phyloP scores from a whole-genome alignment of 2,797 vertebrate species.

The Sparus aurata region DNA sequence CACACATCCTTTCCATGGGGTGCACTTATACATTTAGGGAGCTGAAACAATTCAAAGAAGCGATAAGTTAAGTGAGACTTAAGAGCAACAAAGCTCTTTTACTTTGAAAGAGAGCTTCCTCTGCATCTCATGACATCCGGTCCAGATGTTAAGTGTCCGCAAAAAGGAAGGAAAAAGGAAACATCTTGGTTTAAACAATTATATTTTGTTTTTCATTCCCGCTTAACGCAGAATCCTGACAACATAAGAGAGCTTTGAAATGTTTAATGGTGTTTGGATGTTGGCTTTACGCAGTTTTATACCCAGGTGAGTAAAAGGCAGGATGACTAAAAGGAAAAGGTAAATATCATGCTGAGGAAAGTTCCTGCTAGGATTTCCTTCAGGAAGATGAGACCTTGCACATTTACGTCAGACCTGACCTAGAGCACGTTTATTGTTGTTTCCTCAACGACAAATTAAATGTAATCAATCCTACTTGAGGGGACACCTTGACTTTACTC shows the following conservation, averaged over 20 bases:
- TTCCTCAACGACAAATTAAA: background rate
- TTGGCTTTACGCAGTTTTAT: background rate
- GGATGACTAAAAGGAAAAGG: background rate
- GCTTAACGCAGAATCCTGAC: background rate
- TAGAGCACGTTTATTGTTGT: background rate
- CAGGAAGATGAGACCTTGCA: background rate
- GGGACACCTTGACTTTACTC: background rate
- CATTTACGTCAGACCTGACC: background rate
- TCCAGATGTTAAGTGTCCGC: background rate
- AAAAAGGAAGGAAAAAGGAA: slow-evolving; percentile 47
- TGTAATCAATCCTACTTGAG: background rate
- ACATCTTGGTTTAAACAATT: slow-evolving; percentile 27
- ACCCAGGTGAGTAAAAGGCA: background rate
- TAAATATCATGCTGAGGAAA: background rate
- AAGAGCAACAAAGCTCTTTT: background rate
- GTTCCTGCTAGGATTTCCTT: background rate
- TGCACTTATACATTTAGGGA: background rate
- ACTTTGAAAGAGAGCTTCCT: background rate
- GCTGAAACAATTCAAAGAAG: slow-evolving; percentile 50
- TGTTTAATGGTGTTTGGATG: background rate
- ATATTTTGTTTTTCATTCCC: slow-evolving; percentile 18
- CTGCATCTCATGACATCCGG: background rate
- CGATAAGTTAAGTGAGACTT: background rate
- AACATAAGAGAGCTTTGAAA: background rate
- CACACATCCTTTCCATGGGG: slow-evolving; percentile 17